Evolutionary conservation across 2,797 vertebrate genomes (phyloP).

Genomic region (Ibycter americanus): DNA sequence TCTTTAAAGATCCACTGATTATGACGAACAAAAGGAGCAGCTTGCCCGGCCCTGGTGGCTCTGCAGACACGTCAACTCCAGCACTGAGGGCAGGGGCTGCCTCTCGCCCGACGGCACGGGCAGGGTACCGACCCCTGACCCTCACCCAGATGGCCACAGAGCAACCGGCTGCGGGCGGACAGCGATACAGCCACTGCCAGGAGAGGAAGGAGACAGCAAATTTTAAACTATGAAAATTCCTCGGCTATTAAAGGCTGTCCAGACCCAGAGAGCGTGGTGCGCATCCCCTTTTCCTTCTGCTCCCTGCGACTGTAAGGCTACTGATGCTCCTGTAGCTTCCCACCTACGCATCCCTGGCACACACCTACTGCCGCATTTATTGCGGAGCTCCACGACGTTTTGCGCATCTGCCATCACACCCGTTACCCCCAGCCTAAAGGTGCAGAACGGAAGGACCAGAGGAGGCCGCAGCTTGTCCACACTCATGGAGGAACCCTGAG

Average conservation of each 20-base stretch:
- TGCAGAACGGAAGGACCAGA: fast-evolving
- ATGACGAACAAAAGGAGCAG: not conserved
- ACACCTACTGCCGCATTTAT: fast-evolving
- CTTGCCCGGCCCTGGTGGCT: not conserved
- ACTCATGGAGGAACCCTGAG: not conserved
- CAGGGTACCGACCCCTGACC: not conserved
- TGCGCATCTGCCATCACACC: fast-evolving
- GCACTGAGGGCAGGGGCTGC: not conserved
- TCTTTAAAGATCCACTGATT: not conserved
- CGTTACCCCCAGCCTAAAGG: not conserved
- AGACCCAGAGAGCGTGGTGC: fast-evolving
- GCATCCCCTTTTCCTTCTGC: not conserved
- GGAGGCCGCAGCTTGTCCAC: not conserved
- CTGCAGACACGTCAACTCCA: not conserved
- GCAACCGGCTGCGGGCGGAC: not conserved
- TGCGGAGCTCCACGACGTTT: fast-evolving
- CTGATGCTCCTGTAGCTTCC: not conserved
- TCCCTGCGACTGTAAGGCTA: not conserved
- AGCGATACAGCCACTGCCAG: not conserved
- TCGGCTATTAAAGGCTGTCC: not conserved
- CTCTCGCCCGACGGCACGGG: fast-evolving
- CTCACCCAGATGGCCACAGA: not conserved
- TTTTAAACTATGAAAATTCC: not conserved
- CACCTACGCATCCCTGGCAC: fast-evolving
- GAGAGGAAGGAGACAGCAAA: not conserved